phyloP scores from a whole-genome alignment of 2,888 invertebrate species.

The Lingula anatina region DNA sequence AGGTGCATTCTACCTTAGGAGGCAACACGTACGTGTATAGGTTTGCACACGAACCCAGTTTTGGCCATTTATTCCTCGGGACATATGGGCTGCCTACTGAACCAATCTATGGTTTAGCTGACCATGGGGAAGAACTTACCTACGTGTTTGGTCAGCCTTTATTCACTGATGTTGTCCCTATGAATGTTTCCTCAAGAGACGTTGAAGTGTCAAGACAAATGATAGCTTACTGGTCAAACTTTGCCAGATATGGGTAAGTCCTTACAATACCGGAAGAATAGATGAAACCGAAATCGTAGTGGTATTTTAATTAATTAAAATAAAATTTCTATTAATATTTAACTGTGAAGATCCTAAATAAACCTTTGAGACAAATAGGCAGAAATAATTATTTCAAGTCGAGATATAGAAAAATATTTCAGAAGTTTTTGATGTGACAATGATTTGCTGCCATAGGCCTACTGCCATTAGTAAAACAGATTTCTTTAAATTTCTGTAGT shows the following conservation, averaged over 20 bases:
- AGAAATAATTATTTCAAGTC: too few species aligned
- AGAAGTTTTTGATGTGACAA: too few species aligned
- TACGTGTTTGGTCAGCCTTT: slow-evolving; percentile 48
- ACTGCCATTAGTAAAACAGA: too few species aligned
- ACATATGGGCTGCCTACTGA: not conserved
- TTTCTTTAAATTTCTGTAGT: too few species aligned
- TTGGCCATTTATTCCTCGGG: not conserved
- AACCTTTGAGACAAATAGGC: too few species aligned
- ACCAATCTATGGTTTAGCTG: slow-evolving; percentile 1
- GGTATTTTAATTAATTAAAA: too few species aligned
- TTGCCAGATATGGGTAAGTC: slow-evolving; percentile 82
- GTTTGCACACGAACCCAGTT: slow-evolving; percentile 5
- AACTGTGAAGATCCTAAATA: too few species aligned
- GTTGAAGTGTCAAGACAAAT: slow-evolving; percentile 75
- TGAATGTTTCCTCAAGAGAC: slow-evolving; percentile 54
- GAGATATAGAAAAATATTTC: too few species aligned
- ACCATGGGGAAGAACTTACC: slow-evolving; percentile 7
- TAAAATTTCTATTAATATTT: not conserved
- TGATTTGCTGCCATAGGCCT: too few species aligned
- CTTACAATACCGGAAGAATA: not conserved
- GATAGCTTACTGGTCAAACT: slow-evolving; percentile 92
- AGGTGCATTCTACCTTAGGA: slow-evolving; percentile 3
- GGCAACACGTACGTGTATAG: slow-evolving; percentile 8
- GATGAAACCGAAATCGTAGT: not conserved
- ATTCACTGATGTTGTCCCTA: not conserved